Base-by-base conservation (phyloP, 2,113 vertebrate genomes). In the Notechis scutatus region DNA sequence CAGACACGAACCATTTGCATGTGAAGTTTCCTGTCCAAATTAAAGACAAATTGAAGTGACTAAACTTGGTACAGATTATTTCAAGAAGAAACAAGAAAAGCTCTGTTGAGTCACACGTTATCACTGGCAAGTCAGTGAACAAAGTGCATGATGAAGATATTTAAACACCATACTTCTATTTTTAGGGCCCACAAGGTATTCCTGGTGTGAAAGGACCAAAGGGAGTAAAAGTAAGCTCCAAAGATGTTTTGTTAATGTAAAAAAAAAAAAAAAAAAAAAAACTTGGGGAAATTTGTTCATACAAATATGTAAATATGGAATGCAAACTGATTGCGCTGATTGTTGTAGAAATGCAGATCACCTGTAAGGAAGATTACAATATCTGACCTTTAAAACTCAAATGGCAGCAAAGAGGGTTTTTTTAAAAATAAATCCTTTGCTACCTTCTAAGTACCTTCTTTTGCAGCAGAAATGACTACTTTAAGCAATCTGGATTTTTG, bases 141-240 rank as follows among this genome's bases (percentile, higher is more conserved):
- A 26, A 20, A 85, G 54, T 0, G 9, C 0, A 1, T 81, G 55
- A 47, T 81, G 50, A 59, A 11, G n/a, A 34, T 87, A 88, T 86
- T 94, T 34, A 90, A 89, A 56, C 14, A 90, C 47, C 11, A 12
- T 93, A 87, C 6, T 21, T 12, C 0, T 92, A 18, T 96, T n/a
- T 45, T 0, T 93, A 99, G 99, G 99, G 99, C 94, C 98, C 98
- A 81, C 98, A 96, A 86, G 99, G 99, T 95, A 97, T 98, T 97
- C 98, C 98, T 95, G 99, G 99, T 93, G 95, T 98, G 94, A 97
- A 92, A 95, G 99, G 99, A 97, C 97, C 98, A 97, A 99, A 99
- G 95, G 99, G 99, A 96, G 99, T 99, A 96, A 99, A 99, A 98
- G 99, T 99, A 98, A 95, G 96, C 96, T 29, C 24, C 7, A 86